Conservation (phyloP, 2,113 vertebrate genomes). For the Xenopus tropicalis region DNA sequence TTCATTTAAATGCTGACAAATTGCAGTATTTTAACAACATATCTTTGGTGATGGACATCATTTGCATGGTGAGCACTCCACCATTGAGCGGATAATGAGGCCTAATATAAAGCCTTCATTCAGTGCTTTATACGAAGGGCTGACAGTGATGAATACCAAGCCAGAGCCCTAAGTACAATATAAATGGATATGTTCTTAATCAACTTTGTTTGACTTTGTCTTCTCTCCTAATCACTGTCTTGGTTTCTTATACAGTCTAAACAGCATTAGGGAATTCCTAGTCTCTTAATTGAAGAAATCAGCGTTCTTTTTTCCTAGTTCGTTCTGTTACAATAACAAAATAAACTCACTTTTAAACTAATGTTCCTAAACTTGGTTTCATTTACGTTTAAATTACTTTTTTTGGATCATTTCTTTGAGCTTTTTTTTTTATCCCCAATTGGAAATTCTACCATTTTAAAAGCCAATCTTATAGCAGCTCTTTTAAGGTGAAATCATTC, state of each 20-base stretch:
- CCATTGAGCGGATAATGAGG: constrained; percentile 75
- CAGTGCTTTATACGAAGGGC: constrained; percentile 55
- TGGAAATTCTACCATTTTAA: too few relatives aligned
- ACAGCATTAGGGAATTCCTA: background rate
- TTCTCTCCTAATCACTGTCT: constrained; percentile 69
- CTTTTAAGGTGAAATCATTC: too few relatives aligned
- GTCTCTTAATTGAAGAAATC: background rate
- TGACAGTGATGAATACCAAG: constrained; percentile 73
- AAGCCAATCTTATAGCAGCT: too few relatives aligned
- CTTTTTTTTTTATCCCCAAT: too few relatives aligned
- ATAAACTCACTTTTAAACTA: too few relatives aligned
- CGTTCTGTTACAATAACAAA: background rate
- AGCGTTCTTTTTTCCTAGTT: background rate
- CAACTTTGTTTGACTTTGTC: constrained; percentile 61
- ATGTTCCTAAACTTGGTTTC: too few relatives aligned
- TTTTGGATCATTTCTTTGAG: too few relatives aligned
- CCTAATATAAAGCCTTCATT: constrained; percentile 71
- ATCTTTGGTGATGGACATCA: constrained; percentile 64
- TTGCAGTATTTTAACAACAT: constrained; percentile 75
- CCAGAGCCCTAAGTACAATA: constrained; percentile 63
- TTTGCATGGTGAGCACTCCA: constrained; percentile 66
- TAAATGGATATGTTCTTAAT: constrained; percentile 70
- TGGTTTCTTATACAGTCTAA: constrained; percentile 8
- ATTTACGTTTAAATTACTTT: too few relatives aligned
- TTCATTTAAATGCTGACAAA: constrained; percentile 83